phyloP scores from a whole-genome alignment of 2,888 invertebrate genomes.

The Panopea generosa region DNA sequence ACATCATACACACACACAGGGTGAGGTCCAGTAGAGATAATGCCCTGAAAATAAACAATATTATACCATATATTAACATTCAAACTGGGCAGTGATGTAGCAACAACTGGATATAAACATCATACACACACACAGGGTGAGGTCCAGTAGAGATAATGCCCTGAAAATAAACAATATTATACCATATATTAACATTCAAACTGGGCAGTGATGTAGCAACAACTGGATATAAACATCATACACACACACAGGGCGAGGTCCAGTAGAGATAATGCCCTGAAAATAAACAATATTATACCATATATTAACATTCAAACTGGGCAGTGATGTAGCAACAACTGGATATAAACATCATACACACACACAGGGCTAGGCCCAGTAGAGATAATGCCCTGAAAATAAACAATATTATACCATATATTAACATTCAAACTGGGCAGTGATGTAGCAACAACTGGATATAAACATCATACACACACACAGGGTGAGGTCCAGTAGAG shows the following conservation, averaged over 20 bases:
- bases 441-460: conserved; percentile 85
- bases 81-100: too few species aligned
- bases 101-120: conserved; percentile 86
- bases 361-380: conserved; percentile 83
- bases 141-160: conserved; percentile 84
- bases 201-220: too few species aligned
- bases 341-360: conserved; percentile 85
- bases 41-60: conserved; percentile 76
- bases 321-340: conserved; percentile 86
- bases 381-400: conserved; percentile 83
- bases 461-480: conserved; percentile 85
- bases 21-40: conserved; percentile 83
- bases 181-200: not conserved
- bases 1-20: conserved; percentile 85
- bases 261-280: conserved; percentile 83
- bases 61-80: not conserved
- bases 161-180: conserved; percentile 73
- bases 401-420: conserved; percentile 1
- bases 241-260: conserved; percentile 84
- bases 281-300: conserved; percentile 37
- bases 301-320: not conserved
- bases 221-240: conserved; percentile 85
- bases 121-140: conserved; percentile 83
- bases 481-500: conserved; percentile 83
- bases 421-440: not conserved